Evolutionary conservation across 2,113 vertebrate species (phyloP).

Genomic region (Sterna hirundo): DNA sequence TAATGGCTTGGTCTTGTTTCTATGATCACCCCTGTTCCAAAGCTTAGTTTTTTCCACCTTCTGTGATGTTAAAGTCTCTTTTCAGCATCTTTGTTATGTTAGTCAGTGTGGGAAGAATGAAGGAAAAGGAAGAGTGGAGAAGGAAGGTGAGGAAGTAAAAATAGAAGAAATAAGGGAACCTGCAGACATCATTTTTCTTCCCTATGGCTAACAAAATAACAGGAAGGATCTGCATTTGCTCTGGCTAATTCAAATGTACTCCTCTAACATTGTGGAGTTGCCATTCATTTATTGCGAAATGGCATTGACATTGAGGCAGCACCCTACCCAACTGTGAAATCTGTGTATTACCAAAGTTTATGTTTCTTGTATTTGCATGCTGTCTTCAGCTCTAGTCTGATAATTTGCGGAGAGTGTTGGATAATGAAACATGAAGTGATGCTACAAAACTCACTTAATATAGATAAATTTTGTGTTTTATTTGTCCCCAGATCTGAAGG

Average conservation of each 20-base stretch:
- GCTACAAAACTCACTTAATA: neutral
- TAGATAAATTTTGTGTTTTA: neutral
- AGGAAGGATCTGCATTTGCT: neutral
- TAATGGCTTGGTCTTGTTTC: neutral
- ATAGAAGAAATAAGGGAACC: neutral
- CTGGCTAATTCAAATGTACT: neutral
- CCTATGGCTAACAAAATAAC: neutral
- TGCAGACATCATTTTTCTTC: neutral
- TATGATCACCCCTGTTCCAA: neutral
- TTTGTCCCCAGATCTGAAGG: neutral
- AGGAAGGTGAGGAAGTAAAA: neutral
- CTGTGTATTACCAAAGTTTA: neutral
- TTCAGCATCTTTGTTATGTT: neutral
- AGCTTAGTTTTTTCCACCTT: neutral
- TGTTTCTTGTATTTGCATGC: neutral
- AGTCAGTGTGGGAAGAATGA: neutral
- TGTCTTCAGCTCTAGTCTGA: neutral
- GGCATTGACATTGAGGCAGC: neutral
- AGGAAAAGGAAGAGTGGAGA: neutral
- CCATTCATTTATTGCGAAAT: neutral
- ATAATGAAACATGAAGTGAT: neutral
- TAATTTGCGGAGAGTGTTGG: neutral
- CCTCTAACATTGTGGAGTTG: fast-evolving
- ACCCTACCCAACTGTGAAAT: neutral
- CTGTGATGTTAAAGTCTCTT: neutral